A percentile compares a stretch with the other conserved stretches of the same genome.
Conservation (phyloP, 2,888 invertebrate species). For the Plagiodera versicolora region DNA sequence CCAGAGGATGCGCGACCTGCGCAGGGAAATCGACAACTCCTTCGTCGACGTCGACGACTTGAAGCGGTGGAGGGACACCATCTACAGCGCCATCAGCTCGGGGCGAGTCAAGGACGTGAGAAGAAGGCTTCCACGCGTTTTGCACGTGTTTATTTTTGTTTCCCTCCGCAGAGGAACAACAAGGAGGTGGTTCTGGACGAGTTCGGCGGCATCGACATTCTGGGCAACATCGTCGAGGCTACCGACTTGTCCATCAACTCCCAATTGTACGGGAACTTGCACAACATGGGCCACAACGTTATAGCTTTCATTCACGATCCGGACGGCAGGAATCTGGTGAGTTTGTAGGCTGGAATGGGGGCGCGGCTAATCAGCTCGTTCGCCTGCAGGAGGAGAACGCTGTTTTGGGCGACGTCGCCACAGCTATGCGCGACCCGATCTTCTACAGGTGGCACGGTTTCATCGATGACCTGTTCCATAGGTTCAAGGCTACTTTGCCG, state of each 20-base stretch:
- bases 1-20: constrained; percentile 61
- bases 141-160: not conserved
- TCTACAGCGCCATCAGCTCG: constrained; percentile 70
- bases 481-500: constrained; percentile 70
- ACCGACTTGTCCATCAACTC: constrained; percentile 70
- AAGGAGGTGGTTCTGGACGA: constrained; percentile 61
- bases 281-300: constrained; percentile 81
- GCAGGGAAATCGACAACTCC: constrained; percentile 68
- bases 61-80: constrained; percentile 74
- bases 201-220: constrained; percentile 70
- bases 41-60: constrained; percentile 67
- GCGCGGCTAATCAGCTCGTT: too few species aligned
- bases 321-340: constrained; percentile 71
- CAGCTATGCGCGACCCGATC: constrained; percentile 84
- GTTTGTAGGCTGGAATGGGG: too few species aligned
- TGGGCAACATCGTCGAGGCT: constrained; percentile 81
- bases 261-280: constrained; percentile 74
- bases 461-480: constrained; percentile 76
- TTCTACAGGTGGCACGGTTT: constrained; percentile 86
- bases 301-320: constrained; percentile 80
- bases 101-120: constrained; percentile 62
- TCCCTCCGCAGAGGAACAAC: constrained; percentile 59
- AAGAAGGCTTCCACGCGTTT: too few species aligned
- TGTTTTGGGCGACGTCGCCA: constrained; percentile 81
- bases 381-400: not conserved